These are phyloP conservation scores for Oscheius sp. DNA, from an alignment of 2,888 invertebrate species.

Conservation along the genomic window DNA sequence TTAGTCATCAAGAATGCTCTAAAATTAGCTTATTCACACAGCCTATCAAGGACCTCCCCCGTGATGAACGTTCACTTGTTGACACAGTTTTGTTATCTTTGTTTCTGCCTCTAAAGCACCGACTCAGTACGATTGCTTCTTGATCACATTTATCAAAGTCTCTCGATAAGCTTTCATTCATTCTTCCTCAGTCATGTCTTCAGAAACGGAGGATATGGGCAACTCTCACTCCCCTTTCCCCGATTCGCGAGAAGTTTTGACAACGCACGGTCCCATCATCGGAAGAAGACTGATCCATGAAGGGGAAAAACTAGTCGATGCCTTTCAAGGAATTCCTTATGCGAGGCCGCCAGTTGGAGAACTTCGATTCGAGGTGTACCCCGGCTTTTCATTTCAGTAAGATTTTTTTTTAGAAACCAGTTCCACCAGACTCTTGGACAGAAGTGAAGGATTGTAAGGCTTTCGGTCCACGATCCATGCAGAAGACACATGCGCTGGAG, in stretches of 20 bases:
- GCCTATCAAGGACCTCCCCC: not conserved
- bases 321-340: slow-evolving; percentile 60
- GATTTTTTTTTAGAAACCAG: slow-evolving; percentile 45
- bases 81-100: not conserved
- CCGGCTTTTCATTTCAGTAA: not conserved
- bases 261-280: slow-evolving; percentile 56
- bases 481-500: slow-evolving; percentile 33
- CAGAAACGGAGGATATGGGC: no score
- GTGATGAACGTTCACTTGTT: not conserved
- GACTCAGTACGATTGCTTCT: no score
- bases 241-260: slow-evolving; percentile 8
- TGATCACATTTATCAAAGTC: no score
- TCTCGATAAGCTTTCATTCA: no score
- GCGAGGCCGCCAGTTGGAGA: slow-evolving; percentile 59
- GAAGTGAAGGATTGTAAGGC: slow-evolving; percentile 49
- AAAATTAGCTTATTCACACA: no score
- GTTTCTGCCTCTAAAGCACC: not conserved
- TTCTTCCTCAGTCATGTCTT: no score
- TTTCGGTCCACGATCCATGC: slow-evolving; percentile 52
- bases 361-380: slow-evolving; percentile 47
- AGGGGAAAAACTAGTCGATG: slow-evolving; percentile 57
- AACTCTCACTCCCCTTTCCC: no score
- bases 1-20: no score
- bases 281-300: slow-evolving; percentile 55
- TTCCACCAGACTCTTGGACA: slow-evolving; percentile 51